phyloP scores from a whole-genome alignment of 2,797 vertebrate genomes.

The Myripristis murdjan region DNA sequence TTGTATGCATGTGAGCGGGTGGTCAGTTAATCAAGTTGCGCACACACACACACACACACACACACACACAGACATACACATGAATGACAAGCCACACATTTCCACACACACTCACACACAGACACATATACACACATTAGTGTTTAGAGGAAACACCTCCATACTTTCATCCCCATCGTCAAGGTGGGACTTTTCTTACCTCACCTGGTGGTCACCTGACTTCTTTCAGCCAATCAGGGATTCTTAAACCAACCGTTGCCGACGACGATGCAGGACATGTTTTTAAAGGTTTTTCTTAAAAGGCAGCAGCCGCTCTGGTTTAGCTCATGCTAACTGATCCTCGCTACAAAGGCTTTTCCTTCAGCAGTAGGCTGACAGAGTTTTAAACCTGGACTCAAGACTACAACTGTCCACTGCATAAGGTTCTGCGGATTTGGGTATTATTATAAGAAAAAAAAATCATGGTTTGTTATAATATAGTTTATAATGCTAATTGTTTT shows the following conservation, averaged over 20 bases:
- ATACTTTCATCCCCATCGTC: slow-evolving; percentile 75
- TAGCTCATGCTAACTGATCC: slow-evolving; percentile 52
- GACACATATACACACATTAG: slow-evolving; percentile 59
- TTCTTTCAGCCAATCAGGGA: slow-evolving; percentile 90
- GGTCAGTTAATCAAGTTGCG: slow-evolving; percentile 70
- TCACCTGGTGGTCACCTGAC: slow-evolving; percentile 89
- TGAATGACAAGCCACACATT: too few species aligned
- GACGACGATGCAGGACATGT: slow-evolving; percentile 77
- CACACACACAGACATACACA: too few species aligned
- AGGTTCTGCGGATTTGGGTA: slow-evolving; percentile 70
- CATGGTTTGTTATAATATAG: slow-evolving; percentile 77
- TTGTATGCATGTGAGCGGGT: slow-evolving; percentile 68
- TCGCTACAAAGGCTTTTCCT: slow-evolving; percentile 62
- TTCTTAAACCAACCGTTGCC: slow-evolving; percentile 84
- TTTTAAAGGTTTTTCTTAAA: slow-evolving; percentile 77
- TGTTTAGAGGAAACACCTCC: slow-evolving; percentile 69
- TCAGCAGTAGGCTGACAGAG: slow-evolving; percentile 47
- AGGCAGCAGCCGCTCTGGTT: slow-evolving; percentile 72
- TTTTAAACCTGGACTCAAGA: slow-evolving; percentile 76
- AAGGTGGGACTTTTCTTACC: slow-evolving; percentile 83
- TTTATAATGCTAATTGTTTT: slow-evolving; percentile 75
- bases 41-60: slow-evolving; percentile 48
- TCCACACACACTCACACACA: slow-evolving; percentile 50
- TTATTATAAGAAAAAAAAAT: slow-evolving; percentile 71
- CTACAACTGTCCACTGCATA: slow-evolving; percentile 67